These are phyloP conservation scores for Saccostrea echinata DNA, from an alignment of 1,140 invertebrate genomes.

Conservation along the genomic window DNA sequence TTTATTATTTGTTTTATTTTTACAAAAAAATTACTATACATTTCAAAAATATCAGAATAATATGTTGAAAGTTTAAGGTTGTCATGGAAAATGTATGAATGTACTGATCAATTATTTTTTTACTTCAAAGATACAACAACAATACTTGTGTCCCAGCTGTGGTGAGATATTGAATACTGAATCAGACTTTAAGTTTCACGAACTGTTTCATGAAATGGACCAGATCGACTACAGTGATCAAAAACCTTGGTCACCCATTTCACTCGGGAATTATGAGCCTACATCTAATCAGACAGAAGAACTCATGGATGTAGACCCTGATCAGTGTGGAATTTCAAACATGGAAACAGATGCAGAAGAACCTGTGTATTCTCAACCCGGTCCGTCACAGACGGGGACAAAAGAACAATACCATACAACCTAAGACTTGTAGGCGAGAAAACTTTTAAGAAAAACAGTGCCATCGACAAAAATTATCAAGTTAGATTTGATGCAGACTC, in stretches of 20 bases:
- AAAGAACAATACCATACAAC: not conserved
- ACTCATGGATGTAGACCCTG: not conserved
- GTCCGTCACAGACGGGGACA: not conserved
- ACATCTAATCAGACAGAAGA: not conserved
- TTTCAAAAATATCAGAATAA: not conserved
- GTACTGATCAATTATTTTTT: not conserved
- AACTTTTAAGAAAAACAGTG: constrained; percentile 44
- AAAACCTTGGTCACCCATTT: constrained; percentile 36
- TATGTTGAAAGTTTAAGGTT: not conserved
- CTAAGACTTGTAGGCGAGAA: constrained; percentile 1
- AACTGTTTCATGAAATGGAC: constrained; percentile 22
- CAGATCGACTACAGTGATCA: constrained; percentile 22
- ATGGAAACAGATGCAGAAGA: not conserved
- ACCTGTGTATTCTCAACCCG: not conserved
- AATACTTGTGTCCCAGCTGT: not conserved
- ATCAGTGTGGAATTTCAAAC: not conserved
- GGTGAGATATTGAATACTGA: constrained; percentile 13
- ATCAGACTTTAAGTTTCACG: constrained; percentile 20
- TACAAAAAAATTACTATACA: not conserved
- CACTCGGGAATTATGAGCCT: not conserved
- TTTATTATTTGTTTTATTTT: not conserved
- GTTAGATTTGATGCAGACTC: not conserved
- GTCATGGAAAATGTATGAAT: not conserved
- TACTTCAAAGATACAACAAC: not conserved
- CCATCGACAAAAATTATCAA: constrained; percentile 20